phyloP scores from a whole-genome alignment of 2,113 vertebrate genomes.

The Ochotona curzoniae region DNA sequence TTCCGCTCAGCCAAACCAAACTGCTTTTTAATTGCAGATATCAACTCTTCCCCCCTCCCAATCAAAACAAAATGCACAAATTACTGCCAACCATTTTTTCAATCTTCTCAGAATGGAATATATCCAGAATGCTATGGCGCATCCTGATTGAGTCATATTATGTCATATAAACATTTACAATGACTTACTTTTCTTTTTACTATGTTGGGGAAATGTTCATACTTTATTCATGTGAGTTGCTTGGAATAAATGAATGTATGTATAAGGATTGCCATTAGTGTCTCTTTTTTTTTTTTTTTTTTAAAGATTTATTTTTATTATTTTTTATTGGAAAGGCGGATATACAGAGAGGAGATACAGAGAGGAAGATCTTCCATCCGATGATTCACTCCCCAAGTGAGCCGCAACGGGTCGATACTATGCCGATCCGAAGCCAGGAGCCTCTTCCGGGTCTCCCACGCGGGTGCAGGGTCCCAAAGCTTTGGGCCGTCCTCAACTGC shows the following conservation, averaged over 20 bases:
- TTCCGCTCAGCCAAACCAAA: constrained; percentile 65
- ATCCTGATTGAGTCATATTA: constrained; percentile 56
- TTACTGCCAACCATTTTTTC: constrained; percentile 69
- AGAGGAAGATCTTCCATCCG: too few relatives aligned
- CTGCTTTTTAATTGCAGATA: constrained; percentile 69
- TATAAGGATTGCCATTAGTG: constrained; percentile 36
- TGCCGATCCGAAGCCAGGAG: too few relatives aligned
- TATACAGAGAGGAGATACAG: too few relatives aligned
- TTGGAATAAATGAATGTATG: background rate
- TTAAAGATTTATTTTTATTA: too few relatives aligned
- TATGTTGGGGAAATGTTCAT: constrained; percentile 48
- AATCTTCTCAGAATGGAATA: constrained; percentile 67
- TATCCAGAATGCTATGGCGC: constrained; percentile 58
- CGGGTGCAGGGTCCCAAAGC: too few relatives aligned
- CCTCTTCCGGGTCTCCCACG: too few relatives aligned
- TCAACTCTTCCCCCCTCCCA: constrained; percentile 60
- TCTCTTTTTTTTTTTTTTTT: background rate
- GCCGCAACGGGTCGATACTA: too few relatives aligned
- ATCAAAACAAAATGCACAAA: constrained; percentile 74
- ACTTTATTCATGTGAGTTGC: constrained; percentile 8
- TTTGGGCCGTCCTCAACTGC: too few relatives aligned
- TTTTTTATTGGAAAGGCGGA: too few relatives aligned
- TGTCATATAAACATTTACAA: constrained; percentile 66
- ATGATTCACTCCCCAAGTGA: too few relatives aligned
- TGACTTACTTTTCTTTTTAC: constrained; percentile 62